Evolutionary conservation across 2,113 vertebrate genomes (phyloP), one percentile per base, ranked within the genome.

Genomic region (Bothrops jararaca): DNA sequence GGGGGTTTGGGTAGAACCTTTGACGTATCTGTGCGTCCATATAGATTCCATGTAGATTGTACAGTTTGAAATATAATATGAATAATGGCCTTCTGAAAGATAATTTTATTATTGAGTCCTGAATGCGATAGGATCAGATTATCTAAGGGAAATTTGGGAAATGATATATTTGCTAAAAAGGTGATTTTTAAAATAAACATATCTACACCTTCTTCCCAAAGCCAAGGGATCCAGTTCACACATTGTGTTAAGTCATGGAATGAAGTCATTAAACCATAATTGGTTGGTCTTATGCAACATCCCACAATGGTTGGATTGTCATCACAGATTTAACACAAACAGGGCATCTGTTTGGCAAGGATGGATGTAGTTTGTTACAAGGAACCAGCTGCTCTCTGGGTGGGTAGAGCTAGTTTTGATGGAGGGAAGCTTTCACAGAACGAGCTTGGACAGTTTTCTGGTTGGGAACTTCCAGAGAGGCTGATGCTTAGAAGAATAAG

Each of bases 1-100:
- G n/a, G n/a, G n/a, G n/a, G n/a, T n/a, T n/a, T n/a, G n/a, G n/a
- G 22, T 42, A 34, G 45, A 86, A 60, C 13, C 74, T n/a, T 26
- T 2, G 54, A 48, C 5, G 12, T 8, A 20, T 10, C n/a, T 5
- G 1, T n/a, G 3, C 5, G 3, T 22, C 5, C 15, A 4, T 9
- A 3, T 1, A 8, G 15, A 6, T n/a, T 74, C 13, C 15, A 74
- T 4, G 48, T 50, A 53, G 60, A 50, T 9, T 26, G n/a, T 7
- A 39, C 4, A 34, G 50, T 48, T 57, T 29, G 89, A 18, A 64
- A 29, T 26, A 48, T 20, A 56, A 34, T 45, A 64, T 20, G 3
- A 58, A 45, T 26, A 11, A 42, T 42, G 42, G 23, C 12, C 24
- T 45, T n/a, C 54, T 29, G 5, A 15, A 89, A 60, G 10, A 29